Evolutionary conservation across 2,888 invertebrate species (phyloP).

Genomic region (Habroteleia sp.): DNA sequence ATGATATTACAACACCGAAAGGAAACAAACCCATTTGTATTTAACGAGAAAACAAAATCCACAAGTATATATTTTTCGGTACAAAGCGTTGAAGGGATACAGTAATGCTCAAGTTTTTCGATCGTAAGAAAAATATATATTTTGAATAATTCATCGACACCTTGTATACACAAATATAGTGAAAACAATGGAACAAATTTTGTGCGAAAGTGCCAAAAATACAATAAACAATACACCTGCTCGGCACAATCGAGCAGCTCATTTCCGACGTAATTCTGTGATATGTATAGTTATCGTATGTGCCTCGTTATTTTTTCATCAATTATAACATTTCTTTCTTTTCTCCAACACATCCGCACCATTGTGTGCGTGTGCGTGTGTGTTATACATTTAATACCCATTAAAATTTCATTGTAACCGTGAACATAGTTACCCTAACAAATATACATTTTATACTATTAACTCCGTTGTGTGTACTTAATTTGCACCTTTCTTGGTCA

Average conservation of each 20-base stretch:
- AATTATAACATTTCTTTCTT: slow-evolving; percentile 26
- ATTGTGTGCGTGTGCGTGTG: slow-evolving; percentile 33
- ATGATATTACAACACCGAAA: slow-evolving; percentile 18
- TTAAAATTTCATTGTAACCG: slow-evolving; percentile 62
- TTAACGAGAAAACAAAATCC: slow-evolving; percentile 14
- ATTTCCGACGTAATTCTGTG: slow-evolving; percentile 60
- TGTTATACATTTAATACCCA: slow-evolving; percentile 50
- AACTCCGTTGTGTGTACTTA: too few relatives aligned
- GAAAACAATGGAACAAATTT: slow-evolving; percentile 25
- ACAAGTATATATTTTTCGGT: slow-evolving; percentile 51
- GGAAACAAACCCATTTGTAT: slow-evolving; percentile 32
- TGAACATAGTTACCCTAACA: slow-evolving; percentile 67
- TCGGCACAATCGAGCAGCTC: slow-evolving; percentile 38
- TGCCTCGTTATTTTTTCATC: slow-evolving; percentile 55
- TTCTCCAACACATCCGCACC: slow-evolving; percentile 28
- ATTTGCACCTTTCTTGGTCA: too few relatives aligned
- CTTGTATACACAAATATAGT: slow-evolving; percentile 26
- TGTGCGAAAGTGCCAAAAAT: slow-evolving; percentile 60
- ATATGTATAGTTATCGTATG: slow-evolving; percentile 59
- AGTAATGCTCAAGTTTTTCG: slow-evolving; percentile 48
- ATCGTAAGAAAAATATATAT: slow-evolving; percentile 23
- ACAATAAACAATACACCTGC: slow-evolving; percentile 43
- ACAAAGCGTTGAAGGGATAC: slow-evolving; percentile 19
- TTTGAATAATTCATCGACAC: slow-evolving; percentile 33
- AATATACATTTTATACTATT: slow-evolving; percentile 67